Evolutionary conservation across 2,113 vertebrate genomes (phyloP).

Genomic region (Otus sunia): DNA sequence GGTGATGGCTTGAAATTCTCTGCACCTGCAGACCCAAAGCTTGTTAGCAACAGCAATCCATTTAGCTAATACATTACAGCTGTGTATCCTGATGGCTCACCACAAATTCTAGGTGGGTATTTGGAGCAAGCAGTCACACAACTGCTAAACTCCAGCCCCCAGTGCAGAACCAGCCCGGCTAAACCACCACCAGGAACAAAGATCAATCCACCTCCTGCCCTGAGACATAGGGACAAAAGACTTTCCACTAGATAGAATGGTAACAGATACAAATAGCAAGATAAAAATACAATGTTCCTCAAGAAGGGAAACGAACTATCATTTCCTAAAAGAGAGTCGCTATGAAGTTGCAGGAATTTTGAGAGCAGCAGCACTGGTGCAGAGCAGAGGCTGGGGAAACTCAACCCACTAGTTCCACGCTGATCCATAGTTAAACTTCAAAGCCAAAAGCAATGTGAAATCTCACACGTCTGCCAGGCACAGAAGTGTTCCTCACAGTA

Average conservation of each 20-base stretch:
- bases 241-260: neutral
- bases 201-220: neutral
- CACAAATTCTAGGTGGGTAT: neutral
- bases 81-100: neutral
- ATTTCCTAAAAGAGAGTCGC: neutral
- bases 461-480: neutral
- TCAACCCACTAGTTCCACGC: neutral
- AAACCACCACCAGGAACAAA: neutral
- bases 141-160: neutral
- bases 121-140: neutral
- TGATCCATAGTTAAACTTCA: neutral
- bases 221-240: neutral
- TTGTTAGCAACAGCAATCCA: neutral
- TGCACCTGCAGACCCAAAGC: neutral
- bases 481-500: neutral
- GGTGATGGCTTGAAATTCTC: neutral
- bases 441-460: neutral
- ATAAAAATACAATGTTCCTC: neutral
- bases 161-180: neutral
- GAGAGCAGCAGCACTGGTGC: neutral
- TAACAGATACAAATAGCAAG: conserved; percentile 11
- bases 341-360: neutral
- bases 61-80: neutral
- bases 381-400: neutral
- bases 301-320: neutral